Base-by-base conservation (phyloP, 2,888 invertebrate genomes). In the Margaritifera margaritifera region DNA sequence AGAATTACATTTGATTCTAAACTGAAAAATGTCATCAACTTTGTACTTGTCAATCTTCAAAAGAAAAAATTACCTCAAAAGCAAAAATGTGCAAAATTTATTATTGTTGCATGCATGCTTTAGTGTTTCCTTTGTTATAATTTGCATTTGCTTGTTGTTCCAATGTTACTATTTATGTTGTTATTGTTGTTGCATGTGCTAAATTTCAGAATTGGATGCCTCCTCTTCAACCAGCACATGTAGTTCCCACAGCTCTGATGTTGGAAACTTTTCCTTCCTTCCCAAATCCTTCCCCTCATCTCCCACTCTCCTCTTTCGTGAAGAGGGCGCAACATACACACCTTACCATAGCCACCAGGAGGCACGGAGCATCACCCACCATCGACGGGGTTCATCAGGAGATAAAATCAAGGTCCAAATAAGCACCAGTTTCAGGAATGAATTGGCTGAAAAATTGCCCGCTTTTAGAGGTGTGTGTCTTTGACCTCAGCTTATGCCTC, bases 361-460 rank as follows among this genome's bases (percentile, higher is more conserved):
- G n/a, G 55, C 64, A 25, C 55, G 65, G 27, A 61, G 27, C 22
- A 63, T 53, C 58, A 80, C 75, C 60, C 87, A 87, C 64, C 87
- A 87, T 71, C 77, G 88, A n/a, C 71, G 86, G 8, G 84, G 83
- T 20, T 87, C 87, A 19, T 87, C 87, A 0, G 87, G 85, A 27
- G 87, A 88, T 79, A 86, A 86, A 75, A 71, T 81, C 61, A 84
- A 84, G 72, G 71, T 86, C 61, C 82, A 84, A 72, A 79, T 87
- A 62, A 86, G 85, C 69, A 78, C 81, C 15, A 87, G 87, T 51
- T 81, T 88, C 72, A 83, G 81, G 75, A 80, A 78, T 59, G 87
- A 87, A 69, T 81, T 87, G 22, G 81, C 80, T 27, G 74, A 75
- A 68, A 74, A 73, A 72, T 69, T 66, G 54, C 66, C 71, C 19